Evolutionary conservation across 2,888 invertebrate genomes (phyloP).

Genomic region (Synergus gifuensis): DNA sequence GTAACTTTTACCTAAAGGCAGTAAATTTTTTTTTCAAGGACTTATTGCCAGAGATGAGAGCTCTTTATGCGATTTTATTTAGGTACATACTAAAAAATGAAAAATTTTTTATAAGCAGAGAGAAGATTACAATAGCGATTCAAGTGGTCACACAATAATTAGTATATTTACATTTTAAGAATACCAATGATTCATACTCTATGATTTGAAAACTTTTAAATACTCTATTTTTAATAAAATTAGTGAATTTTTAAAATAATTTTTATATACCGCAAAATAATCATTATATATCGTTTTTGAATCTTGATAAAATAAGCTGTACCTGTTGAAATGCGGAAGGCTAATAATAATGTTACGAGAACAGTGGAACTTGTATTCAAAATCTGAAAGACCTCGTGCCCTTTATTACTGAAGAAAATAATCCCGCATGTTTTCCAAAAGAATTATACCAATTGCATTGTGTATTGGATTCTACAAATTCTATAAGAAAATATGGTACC

Average conservation of each 20-base stretch:
- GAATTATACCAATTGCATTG: conserved; percentile 32
- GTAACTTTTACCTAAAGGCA: neutral
- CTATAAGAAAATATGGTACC: conserved; percentile 32
- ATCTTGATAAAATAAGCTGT: too few relatives aligned
- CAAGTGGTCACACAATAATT: too few relatives aligned
- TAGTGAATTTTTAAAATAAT: too few relatives aligned
- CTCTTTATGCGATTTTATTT: neutral
- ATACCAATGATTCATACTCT: too few relatives aligned
- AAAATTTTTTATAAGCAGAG: neutral
- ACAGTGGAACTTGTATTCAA: conserved; percentile 22
- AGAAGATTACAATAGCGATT: neutral
- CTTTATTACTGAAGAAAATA: conserved; percentile 5
- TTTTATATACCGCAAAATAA: too few relatives aligned
- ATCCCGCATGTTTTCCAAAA: conserved; percentile 38
- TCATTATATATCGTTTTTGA: too few relatives aligned
- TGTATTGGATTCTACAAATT: conserved; percentile 2
- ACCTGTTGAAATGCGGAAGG: neutral
- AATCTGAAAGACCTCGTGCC: neutral
- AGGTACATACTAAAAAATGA: neutral
- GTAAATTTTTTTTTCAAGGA: neutral
- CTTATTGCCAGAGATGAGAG: neutral
- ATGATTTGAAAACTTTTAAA: too few relatives aligned
- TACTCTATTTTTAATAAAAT: too few relatives aligned
- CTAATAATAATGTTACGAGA: neutral
- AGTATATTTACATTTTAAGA: too few relatives aligned